Percentiles rank a stretch among this genome's conserved stretches.
These are phyloP conservation scores for Pseudococcus longispinus DNA, from an alignment of 2,888 invertebrate species.

Conservation along the genomic window DNA sequence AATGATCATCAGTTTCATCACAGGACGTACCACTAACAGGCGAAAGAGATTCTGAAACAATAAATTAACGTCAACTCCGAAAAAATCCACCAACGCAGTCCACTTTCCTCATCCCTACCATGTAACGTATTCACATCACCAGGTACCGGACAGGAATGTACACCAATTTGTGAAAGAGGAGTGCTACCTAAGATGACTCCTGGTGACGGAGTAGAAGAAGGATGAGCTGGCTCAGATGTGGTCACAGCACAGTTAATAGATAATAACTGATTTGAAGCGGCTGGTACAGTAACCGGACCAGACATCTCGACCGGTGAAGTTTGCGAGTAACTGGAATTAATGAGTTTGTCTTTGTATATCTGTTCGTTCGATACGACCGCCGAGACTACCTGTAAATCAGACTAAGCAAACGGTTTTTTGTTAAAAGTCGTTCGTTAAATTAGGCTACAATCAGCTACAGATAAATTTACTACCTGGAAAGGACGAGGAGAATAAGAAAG, in stretches of 20 bases:
- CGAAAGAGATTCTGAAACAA: constrained; percentile 67
- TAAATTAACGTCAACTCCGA: background rate
- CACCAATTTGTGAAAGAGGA: constrained; percentile 85
- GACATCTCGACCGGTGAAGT: constrained; percentile 54
- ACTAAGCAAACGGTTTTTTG: background rate
- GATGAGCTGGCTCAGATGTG: constrained; percentile 35
- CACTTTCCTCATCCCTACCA: constrained; percentile 61
- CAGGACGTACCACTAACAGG: constrained; percentile 70
- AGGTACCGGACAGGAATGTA: constrained; percentile 71
- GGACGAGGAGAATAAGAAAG: constrained; percentile 61
- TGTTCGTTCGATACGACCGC: constrained; percentile 66
- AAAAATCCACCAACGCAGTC: background rate
- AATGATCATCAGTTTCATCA: constrained; percentile 62
- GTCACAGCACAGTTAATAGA: constrained; percentile 50
- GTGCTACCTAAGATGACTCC: constrained; percentile 79
- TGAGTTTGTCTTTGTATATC: constrained; percentile 63
- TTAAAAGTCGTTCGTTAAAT: background rate
- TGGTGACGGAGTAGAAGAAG: constrained; percentile 59
- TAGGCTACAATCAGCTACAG: background rate
- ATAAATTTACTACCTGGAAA: constrained; percentile 60
- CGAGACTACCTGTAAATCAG: constrained; percentile 64
- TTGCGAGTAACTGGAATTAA: constrained; percentile 55
- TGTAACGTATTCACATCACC: constrained; percentile 65
- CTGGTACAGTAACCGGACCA: constrained; percentile 61
- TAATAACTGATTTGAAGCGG: constrained; percentile 58